phyloP scores from a whole-genome alignment of 2,888 invertebrate species.

The Macaria liturata region DNA sequence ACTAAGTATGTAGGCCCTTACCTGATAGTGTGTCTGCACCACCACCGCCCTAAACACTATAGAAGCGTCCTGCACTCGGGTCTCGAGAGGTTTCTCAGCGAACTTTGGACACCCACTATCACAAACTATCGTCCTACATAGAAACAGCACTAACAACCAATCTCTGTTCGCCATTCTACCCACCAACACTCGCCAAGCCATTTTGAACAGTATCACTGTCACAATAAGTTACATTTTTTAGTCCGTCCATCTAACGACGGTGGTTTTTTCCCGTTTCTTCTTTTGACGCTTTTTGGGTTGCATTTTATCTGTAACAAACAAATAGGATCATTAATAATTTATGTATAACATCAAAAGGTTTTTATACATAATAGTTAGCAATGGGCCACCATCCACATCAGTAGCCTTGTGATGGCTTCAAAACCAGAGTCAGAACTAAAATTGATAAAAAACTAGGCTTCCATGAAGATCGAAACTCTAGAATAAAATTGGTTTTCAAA shows the following conservation, averaged over 20 bases:
- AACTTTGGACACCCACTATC: constrained; percentile 79
- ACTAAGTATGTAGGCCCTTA: constrained; percentile 43
- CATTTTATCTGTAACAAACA: constrained; percentile 75
- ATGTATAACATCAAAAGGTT: too few species aligned
- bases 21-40: constrained; percentile 72
- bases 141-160: constrained; percentile 65
- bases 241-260: constrained; percentile 62
- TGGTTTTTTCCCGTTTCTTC: constrained; percentile 63
- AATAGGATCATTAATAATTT: constrained; percentile 12
- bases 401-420: too few species aligned
- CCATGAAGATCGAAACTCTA: too few species aligned
- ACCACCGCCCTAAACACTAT: constrained; percentile 82
- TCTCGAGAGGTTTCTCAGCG: constrained; percentile 78
- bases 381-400: too few species aligned
- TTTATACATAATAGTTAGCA: too few species aligned
- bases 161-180: constrained; percentile 60
- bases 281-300: constrained; percentile 68
- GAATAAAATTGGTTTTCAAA: too few species aligned
- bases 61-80: constrained; percentile 77
- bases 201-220: constrained; percentile 49
- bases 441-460: too few species aligned
- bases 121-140: constrained; percentile 77
- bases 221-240: constrained; percentile 60
- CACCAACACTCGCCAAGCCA: constrained; percentile 57
- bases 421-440: too few species aligned